phyloP scores from a whole-genome alignment of 2,113 vertebrate species.

The Brachypteracias leptosomus region DNA sequence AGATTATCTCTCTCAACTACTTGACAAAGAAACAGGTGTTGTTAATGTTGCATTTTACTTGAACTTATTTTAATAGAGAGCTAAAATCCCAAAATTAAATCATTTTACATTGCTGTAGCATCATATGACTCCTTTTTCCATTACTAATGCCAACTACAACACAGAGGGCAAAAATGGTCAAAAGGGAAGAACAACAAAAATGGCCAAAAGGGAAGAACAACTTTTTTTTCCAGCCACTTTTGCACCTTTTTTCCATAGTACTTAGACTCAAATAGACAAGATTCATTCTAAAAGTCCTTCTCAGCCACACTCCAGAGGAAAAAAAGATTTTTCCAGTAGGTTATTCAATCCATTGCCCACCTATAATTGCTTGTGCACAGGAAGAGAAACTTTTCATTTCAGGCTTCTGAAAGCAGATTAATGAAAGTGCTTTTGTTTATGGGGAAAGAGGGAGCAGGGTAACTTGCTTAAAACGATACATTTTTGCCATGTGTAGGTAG shows the following conservation, averaged over 20 bases:
- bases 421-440: conserved; percentile 48
- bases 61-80: neutral
- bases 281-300: conserved; percentile 5
- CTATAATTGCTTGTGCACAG: conserved; percentile 4
- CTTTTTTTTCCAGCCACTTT: neutral
- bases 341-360: conserved; percentile 15
- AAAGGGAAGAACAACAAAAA: neutral
- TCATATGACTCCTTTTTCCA: neutral
- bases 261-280: neutral
- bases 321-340: neutral
- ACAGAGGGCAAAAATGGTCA: neutral
- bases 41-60: neutral
- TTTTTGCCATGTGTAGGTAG: conserved; percentile 43
- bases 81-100: neutral
- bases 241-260: neutral
- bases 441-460: neutral
- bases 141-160: neutral
- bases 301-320: neutral
- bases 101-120: neutral
- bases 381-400: conserved; percentile 36
- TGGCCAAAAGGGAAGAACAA: neutral
- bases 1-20: neutral
- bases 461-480: conserved; percentile 14
- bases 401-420: conserved; percentile 33
- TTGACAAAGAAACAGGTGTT: neutral